Conservation (phyloP, 2,113 vertebrate genomes). For the Brienomyrus brachyistius region DNA sequence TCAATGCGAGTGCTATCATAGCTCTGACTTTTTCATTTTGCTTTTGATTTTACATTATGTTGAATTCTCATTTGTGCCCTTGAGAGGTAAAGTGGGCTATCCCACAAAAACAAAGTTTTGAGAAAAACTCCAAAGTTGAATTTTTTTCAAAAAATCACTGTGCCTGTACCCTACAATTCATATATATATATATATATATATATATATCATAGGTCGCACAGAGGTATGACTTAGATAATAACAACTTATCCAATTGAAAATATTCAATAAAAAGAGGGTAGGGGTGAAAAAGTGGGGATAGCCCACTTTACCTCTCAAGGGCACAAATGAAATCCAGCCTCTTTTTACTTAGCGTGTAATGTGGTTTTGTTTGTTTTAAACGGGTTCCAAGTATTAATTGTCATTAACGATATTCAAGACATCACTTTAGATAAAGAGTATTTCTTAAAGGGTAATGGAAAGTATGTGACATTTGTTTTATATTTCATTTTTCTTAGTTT, state of each 20-base stretch:
- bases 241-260: too few species aligned
- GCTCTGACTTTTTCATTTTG: background rate
- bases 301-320: too few species aligned
- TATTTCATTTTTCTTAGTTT: background rate
- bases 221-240: too few species aligned
- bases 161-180: too few species aligned
- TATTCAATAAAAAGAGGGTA: too few species aligned
- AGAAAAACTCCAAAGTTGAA: too few species aligned
- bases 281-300: too few species aligned
- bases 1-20: background rate
- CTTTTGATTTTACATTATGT: background rate
- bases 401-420: background rate
- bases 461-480: background rate
- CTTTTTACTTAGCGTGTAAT: background rate
- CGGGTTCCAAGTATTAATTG: background rate
- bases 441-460: background rate
- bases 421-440: background rate
- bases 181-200: too few species aligned
- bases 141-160: too few species aligned
- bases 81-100: too few species aligned
- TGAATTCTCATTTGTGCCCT: background rate
- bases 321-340: background rate
- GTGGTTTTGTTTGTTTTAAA: background rate
- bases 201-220: too few species aligned
- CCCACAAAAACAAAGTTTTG: too few species aligned